These are phyloP conservation scores for Nothocercus julius DNA, from an alignment of 2,113 vertebrate genomes.

Conservation along the genomic window DNA sequence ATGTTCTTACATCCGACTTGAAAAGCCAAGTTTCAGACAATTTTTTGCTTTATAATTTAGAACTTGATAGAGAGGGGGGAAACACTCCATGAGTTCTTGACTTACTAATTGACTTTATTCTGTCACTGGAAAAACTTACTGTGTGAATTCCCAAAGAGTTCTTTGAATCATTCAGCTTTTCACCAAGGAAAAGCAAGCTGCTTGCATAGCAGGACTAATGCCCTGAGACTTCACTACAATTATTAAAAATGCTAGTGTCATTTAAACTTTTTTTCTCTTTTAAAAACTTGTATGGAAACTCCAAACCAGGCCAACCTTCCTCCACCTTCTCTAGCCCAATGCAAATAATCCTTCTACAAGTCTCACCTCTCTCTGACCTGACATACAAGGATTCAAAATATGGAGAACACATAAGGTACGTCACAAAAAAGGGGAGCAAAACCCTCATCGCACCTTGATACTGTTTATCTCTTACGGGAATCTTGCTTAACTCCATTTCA, in stretches of 20 bases:
- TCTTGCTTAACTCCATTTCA: background rate
- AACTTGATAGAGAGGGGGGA: background rate
- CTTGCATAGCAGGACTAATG: background rate
- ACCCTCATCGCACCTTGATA: background rate
- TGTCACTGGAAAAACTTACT: background rate
- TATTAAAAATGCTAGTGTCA: background rate
- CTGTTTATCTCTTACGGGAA: background rate
- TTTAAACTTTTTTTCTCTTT: background rate
- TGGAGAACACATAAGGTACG: background rate
- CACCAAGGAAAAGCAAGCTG: background rate
- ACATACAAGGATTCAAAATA: background rate
- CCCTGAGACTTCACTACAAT: background rate
- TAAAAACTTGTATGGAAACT: background rate
- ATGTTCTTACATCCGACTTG: background rate
- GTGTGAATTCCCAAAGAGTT: background rate
- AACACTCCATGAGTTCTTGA: background rate
- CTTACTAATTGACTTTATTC: background rate
- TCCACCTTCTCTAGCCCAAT: background rate
- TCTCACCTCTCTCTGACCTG: background rate
- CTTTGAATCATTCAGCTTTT: background rate
- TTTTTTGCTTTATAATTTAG: background rate
- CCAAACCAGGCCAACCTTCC: background rate
- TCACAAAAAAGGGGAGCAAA: background rate
- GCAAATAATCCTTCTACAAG: background rate
- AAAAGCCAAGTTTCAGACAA: background rate